A percentile compares a stretch with the other conserved stretches of the same genome.
These are phyloP conservation scores for Botia kubotai DNA, from an alignment of 2,797 vertebrate genomes.

Conservation along the genomic window DNA sequence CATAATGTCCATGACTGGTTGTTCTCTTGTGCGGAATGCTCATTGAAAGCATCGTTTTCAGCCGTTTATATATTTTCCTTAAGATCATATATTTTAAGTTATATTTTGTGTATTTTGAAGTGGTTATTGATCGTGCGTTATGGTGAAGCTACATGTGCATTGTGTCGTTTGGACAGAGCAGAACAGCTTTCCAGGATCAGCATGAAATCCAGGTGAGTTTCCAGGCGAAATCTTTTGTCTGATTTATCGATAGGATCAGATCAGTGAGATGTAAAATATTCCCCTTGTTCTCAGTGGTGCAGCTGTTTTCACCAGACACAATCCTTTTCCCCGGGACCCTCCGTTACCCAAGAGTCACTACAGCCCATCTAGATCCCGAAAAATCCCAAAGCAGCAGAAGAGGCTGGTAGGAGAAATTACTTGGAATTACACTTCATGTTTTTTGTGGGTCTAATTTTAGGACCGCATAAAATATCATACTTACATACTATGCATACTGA, in stretches of 20 bases:
- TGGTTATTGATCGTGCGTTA: neutral
- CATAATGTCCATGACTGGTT: neutral
- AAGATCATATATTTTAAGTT: neutral
- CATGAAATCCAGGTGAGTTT: constrained; percentile 77
- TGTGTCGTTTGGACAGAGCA: neutral
- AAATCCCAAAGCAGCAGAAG: constrained; percentile 70
- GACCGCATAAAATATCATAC: neutral
- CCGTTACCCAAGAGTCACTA: constrained; percentile 63
- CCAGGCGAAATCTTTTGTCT: neutral
- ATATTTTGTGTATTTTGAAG: neutral
- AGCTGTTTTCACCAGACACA: constrained; percentile 71
- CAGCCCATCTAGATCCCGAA: constrained; percentile 64
- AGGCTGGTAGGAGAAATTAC: constrained; percentile 63
- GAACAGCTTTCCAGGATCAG: neutral
- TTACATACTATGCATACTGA: neutral
- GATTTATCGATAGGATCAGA: neutral
- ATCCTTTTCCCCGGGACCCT: constrained; percentile 68
- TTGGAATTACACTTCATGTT: neutral
- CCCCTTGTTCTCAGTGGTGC: constrained; percentile 54
- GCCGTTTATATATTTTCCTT: too few relatives aligned
- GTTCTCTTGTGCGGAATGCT: too few relatives aligned
- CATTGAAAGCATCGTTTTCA: too few relatives aligned
- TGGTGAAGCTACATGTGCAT: neutral
- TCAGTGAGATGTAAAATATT: neutral
- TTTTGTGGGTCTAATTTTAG: neutral